Conservation (phyloP, 2,888 invertebrate species). For the Campaea margaritaria region DNA sequence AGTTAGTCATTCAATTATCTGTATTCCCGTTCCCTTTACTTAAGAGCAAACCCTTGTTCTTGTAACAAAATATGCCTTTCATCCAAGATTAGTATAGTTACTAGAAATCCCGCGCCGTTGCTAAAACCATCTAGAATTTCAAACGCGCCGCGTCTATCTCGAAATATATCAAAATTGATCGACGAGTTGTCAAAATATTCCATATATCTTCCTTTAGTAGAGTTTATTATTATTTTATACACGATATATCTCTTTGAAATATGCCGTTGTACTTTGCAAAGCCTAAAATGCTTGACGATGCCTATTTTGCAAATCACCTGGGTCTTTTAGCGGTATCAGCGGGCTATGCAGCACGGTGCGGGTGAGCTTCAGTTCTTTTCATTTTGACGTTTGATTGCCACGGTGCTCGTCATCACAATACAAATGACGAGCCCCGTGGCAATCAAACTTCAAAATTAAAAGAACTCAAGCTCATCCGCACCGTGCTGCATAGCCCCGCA, state of each 20-base stretch:
- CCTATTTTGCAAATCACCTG: background rate
- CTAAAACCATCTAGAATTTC: constrained; percentile 7
- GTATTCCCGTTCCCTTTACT: background rate
- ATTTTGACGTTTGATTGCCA: no score
- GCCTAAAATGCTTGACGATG: background rate
- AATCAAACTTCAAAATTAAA: no score
- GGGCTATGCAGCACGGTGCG: no score
- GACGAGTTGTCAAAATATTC: constrained; percentile 10
- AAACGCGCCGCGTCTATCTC: background rate
- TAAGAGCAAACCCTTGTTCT: constrained; percentile 17
- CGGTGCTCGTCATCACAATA: no score
- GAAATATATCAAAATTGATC: constrained; percentile 21
- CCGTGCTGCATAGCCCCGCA: no score
- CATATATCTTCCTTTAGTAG: constrained; percentile 12
- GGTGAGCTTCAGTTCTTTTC: no score
- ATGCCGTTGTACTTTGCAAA: background rate
- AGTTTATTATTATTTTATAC: constrained; percentile 9
- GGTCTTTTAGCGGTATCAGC: background rate
- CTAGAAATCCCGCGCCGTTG: constrained; percentile 1
- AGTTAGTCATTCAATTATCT: no score
- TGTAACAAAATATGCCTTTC: constrained; percentile 4
- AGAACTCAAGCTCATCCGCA: no score
- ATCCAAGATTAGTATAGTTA: background rate
- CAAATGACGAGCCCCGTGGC: no score
- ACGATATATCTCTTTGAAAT: background rate